These are phyloP conservation scores for Buphagus erythrorhynchus DNA, from an alignment of 2,797 vertebrate genomes.

Conservation along the genomic window DNA sequence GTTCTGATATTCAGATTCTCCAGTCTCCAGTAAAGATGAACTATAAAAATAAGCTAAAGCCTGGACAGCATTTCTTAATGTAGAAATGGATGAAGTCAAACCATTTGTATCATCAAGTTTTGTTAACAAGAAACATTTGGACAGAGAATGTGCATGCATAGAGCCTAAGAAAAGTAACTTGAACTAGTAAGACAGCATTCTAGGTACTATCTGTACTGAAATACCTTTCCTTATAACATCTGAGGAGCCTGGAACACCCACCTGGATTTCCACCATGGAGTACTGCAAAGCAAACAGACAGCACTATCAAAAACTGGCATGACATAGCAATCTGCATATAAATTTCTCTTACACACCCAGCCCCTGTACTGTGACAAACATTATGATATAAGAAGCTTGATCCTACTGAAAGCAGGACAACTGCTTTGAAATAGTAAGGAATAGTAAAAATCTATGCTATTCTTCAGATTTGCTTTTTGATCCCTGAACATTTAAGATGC, in stretches of 20 bases:
- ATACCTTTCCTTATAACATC: neutral
- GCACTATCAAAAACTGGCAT: neutral
- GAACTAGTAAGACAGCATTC: neutral
- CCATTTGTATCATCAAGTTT: neutral
- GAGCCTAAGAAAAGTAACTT: neutral
- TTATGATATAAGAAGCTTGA: neutral
- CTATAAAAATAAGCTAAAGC: neutral
- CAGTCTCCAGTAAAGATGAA: neutral
- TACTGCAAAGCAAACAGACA: slow-evolving; percentile 59
- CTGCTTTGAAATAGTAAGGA: neutral
- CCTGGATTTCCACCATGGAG: slow-evolving; percentile 51
- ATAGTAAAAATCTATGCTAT: neutral
- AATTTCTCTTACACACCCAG: neutral
- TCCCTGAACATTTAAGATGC: neutral
- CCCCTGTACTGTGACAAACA: neutral
- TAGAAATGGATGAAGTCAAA: neutral
- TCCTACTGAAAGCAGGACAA: neutral
- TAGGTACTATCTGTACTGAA: neutral
- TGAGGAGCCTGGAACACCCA: neutral
- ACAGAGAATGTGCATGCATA: neutral
- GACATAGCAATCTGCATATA: neutral
- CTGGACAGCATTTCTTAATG: neutral
- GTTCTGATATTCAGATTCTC: neutral
- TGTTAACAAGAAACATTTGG: neutral
- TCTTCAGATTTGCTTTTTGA: neutral